Evolutionary conservation across 1,140 invertebrate species (phyloP), one percentile per base, ranked within the genome.

Genomic region (Hesperophylax magnus): DNA sequence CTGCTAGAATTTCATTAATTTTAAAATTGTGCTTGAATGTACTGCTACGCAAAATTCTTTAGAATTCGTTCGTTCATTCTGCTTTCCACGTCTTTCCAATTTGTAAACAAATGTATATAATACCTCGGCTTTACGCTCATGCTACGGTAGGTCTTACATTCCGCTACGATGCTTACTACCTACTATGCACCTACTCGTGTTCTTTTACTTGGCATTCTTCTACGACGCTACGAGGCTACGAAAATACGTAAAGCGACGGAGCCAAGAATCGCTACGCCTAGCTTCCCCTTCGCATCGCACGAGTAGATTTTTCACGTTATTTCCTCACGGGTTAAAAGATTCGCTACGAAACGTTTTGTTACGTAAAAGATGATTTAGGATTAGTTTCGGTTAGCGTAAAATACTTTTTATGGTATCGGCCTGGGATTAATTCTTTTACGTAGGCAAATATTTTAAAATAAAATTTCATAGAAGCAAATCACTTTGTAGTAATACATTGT

Each of bases 51-150:
- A 47, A 47, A 9, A 14, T 47, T 47, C 39, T 47, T 39, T 39
- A n/a, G n/a, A n/a, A n/a, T 39, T 7, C 34, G 5, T 14, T 47
- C 39, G 3, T 14, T 58, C 22, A 58, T 18, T 20, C n/a, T 20
- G n/a, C 56, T 0, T 8, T 20, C n/a, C 61, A 24, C 15, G 61
- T 65, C 24, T 22, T 65, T 31, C 24, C 61, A 65, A 65, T 65
- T 65, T 65, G 61, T 65, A 17, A 65, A 31, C 20, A 65, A 65
- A 65, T 65, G 15, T 24, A 65, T 65, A 65, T 65, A 47, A 47
- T 47, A 14, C 39, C 39, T 47, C 11, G 39, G 61, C 14, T 65
- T 31, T 31, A 14, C 24, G 61, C 24, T 65, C 24, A 65, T 65
- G 61, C 61, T 65, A 65, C 61, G 61, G 24, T 65, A 31, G 24